Evolutionary conservation across 1,140 invertebrate genomes (phyloP), one percentile per base, ranked within the genome.

Genomic region (Marisa cornuarietis): DNA sequence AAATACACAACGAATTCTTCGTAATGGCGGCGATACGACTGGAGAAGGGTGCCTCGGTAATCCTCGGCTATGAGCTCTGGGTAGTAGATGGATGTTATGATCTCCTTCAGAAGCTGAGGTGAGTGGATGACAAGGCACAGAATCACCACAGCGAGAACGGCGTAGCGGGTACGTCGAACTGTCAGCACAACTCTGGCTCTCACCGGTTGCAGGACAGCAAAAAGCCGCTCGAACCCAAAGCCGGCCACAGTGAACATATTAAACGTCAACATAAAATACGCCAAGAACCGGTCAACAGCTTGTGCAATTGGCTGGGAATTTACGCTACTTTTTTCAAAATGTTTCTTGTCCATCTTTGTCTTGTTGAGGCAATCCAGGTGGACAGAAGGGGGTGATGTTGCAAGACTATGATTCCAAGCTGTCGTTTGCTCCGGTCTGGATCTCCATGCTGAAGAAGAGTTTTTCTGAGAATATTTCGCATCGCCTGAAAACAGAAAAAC

Each of bases 191-290:
- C 20, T n/a, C 42, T 62, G 20, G 71, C 77, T 51, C 42, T 71
- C 8, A 79, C 20, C 20, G 77, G 77, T 49, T 22, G 18, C 52
- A 72, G 24, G 20, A 79, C 69, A 42, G 62, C 77, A 61, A 79
- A 49, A 62, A 66, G 71, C n/a, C 77, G 58, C 52, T 79, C 77
- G 14, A 61, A 24, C 8, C 51, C 77, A 14, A 79, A 54, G 42
- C 26, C 20, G 13, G 61, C 31, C 16, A 63, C n/a, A 22, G 72
- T 49, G 16, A 79, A 24, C 24, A 79, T 66, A 24, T 49, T 72
- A n/a, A 54, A 71, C 18, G 68, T 79, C 58, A 72, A 51, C 54
- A 79, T 16, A n/a, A 79, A 72, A 71, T 79, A 79, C 42, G 68
- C 77, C 16, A 79, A 9, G 52, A 79, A 79, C 51, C 77, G 62